These are phyloP conservation scores for Gadus macrocephalus DNA, from an alignment of 2,113 vertebrate genomes.

Conservation along the genomic window DNA sequence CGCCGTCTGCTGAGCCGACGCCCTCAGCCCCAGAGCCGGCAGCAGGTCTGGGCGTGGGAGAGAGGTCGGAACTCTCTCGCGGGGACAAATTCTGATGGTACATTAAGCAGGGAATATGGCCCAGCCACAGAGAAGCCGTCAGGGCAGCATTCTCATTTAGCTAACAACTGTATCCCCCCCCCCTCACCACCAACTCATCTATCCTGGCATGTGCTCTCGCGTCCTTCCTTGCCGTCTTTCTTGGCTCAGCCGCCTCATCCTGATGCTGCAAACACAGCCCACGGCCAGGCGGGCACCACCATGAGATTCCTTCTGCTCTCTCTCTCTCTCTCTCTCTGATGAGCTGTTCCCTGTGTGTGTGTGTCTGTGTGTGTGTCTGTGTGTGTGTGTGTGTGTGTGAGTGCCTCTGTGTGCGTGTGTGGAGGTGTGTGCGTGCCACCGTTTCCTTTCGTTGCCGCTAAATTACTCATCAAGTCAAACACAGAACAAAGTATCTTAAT, in stretches of 20 bases:
- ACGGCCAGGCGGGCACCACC: too few relatives aligned
- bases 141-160: conserved; percentile 48
- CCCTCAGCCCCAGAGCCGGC: conserved; percentile 30
- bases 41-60: conserved; percentile 22
- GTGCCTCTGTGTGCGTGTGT: too few relatives aligned
- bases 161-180: conserved; percentile 35
- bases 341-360: too few relatives aligned
- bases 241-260: background rate
- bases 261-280: background rate
- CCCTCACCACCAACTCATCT: conserved; percentile 19
- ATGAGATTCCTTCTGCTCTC: background rate
- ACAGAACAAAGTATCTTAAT: too few relatives aligned
- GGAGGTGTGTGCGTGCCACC: too few relatives aligned
- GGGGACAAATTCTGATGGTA: conserved; percentile 42
- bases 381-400: too few relatives aligned
- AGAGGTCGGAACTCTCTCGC: conserved; percentile 21
- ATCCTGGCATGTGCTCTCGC: conserved; percentile 26
- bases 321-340: background rate
- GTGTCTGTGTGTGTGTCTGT: too few relatives aligned
- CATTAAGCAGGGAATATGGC: conserved; percentile 42
- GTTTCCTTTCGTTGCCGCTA: too few relatives aligned
- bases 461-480: too few relatives aligned
- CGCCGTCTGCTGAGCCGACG: conserved; percentile 26
- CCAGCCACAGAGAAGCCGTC: conserved; percentile 47
- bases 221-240: background rate